phyloP scores from a whole-genome alignment of 2,113 vertebrate species.

The Brachirus orientalis region DNA sequence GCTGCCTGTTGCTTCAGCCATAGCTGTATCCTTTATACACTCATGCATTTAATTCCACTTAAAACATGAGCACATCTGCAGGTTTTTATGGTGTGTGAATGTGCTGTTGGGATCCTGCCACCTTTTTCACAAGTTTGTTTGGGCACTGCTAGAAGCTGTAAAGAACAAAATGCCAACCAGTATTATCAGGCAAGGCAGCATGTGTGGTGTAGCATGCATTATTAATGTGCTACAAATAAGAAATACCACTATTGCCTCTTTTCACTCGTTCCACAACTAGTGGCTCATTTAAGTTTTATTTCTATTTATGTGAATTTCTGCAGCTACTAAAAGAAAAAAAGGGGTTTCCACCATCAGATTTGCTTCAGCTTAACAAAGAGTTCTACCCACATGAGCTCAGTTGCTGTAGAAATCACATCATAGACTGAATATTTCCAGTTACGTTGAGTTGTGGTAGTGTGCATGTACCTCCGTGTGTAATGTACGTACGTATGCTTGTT shows the following conservation, averaged over 20 bases:
- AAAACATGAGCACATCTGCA: conserved; percentile 14
- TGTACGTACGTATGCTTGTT: conserved; percentile 56
- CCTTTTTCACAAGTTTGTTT: conserved; percentile 60
- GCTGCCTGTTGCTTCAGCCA: conserved; percentile 17
- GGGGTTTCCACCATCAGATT: conserved; percentile 37
- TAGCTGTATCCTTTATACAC: conserved; percentile 37
- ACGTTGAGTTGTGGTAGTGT: not conserved
- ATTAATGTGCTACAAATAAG: conserved; percentile 78
- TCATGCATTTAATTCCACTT: conserved; percentile 18
- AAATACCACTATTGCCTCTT: conserved; percentile 58
- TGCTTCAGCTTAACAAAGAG: conserved; percentile 56
- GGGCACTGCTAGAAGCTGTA: conserved; percentile 69
- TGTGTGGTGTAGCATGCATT: conserved; percentile 74
- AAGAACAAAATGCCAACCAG: conserved; percentile 71
- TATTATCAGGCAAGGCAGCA: conserved; percentile 64
- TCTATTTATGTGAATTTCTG: conserved; percentile 57
- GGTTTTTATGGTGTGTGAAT: conserved; percentile 16
- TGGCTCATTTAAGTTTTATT: conserved; percentile 53
- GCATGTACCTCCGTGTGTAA: not conserved
- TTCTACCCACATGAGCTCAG: conserved; percentile 36
- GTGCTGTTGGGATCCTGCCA: conserved; percentile 53
- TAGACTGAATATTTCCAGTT: conserved; percentile 24
- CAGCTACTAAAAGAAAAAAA: conserved; percentile 34
- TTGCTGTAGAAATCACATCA: conserved; percentile 47
- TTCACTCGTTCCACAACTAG: conserved; percentile 36